Base-by-base conservation (phyloP, 2,888 invertebrate genomes). In the Steinernema scapterisci region DNA sequence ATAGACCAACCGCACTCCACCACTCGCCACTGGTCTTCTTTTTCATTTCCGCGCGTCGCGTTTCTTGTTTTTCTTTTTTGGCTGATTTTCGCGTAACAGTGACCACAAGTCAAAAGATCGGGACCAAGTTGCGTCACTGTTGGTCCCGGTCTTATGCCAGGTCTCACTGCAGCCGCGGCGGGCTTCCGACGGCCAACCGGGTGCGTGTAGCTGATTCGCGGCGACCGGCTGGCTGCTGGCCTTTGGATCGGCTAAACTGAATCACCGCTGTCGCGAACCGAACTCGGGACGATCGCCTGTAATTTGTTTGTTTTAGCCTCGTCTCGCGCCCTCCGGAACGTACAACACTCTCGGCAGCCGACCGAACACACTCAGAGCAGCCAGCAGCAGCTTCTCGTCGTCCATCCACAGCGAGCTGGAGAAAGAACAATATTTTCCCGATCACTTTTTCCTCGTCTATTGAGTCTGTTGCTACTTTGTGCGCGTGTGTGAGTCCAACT, bases 221-320 rank as follows among this genome's bases (percentile, higher is more conserved):
- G n/a, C 27, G 5, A 3, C 63, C 63, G 31, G 31, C 63, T 63
- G 31, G 16, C 63, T 63, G 5, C 54, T 54, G 16, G 25, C 63
- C 63, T 63, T n/a, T 13, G 25, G 54, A 25, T 23, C 21, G 54
- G 25, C 54, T 54, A 21, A 54, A 25, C 21, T 54, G 54, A 19
- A 19, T 21, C 54, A 54, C 54, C 63, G 38, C 38, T 38, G 38
- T 38, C 38, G 38, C 38, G 38, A 38, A 38, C 38, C 38, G 38
- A 38, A 38, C 38, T 38, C 38, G 31, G 25, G 38, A 38, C 63
- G 48, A 9, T 48, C 48, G 48, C 48, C 13, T 31, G 31, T 63
- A 63, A 31, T 25, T 38, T 63, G 63, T 63, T 63, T 63, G 63
- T 63, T 63, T 63, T 63, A 63, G 63, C 63, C 38, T 38, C 38